These are phyloP conservation scores for Platerodrilus igneus DNA, from an alignment of 2,888 invertebrate species.

Conservation along the genomic window DNA sequence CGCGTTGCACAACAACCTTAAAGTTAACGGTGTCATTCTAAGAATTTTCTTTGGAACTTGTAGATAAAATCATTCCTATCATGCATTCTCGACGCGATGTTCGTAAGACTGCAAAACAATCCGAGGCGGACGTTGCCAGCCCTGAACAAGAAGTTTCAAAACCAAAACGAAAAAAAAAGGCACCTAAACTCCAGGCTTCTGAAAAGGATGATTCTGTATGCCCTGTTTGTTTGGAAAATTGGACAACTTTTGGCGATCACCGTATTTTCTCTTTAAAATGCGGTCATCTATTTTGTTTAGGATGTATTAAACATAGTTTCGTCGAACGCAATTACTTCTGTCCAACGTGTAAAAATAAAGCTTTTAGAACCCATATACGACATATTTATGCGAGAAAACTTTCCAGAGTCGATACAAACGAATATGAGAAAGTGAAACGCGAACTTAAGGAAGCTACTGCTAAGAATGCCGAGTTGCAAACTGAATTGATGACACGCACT, in stretches of 20 bases:
- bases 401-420: slow-evolving; percentile 72
- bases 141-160: too few relatives aligned
- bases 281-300: slow-evolving; percentile 86
- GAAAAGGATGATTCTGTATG: slow-evolving; percentile 70
- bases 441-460: slow-evolving; percentile 56
- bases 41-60: too few relatives aligned
- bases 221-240: slow-evolving; percentile 83
- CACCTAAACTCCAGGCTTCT: slow-evolving; percentile 13
- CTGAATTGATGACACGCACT: slow-evolving; percentile 62
- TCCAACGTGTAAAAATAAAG: slow-evolving; percentile 79
- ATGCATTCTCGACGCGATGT: too few relatives aligned
- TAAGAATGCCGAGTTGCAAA: slow-evolving; percentile 56
- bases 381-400: slow-evolving; percentile 74
- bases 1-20: too few relatives aligned
- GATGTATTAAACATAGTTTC: slow-evolving; percentile 76
- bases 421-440: slow-evolving; percentile 62
- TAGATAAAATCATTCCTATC: too few relatives aligned
- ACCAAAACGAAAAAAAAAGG: too few relatives aligned
- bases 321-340: slow-evolving; percentile 60
- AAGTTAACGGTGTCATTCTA: too few relatives aligned
- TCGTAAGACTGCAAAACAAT: too few relatives aligned
- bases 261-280: slow-evolving; percentile 82
- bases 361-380: slow-evolving; percentile 34
- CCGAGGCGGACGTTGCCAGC: too few relatives aligned
- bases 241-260: slow-evolving; percentile 84